Conservation (phyloP, 2,888 invertebrate species). For the Sphaerophoria taeniata region DNA sequence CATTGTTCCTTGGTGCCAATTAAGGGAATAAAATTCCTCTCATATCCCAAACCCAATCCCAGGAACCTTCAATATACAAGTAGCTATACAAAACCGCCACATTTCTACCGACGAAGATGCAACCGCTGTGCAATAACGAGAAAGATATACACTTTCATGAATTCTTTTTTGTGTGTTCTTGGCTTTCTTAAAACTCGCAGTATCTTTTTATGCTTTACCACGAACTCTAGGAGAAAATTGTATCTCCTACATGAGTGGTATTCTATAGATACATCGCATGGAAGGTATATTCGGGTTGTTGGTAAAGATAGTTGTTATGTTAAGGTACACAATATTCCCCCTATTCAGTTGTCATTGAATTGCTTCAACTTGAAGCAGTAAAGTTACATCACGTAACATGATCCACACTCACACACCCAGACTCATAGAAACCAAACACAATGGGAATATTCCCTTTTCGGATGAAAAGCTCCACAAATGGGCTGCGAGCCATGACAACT, state of each 20-base stretch:
- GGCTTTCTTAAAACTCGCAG: conserved; percentile 1
- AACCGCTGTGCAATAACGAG: conserved; percentile 18
- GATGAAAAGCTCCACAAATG: conserved; percentile 43
- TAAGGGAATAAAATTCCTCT: conserved; percentile 53
- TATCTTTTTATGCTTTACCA: neutral
- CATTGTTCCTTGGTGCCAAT: conserved; percentile 61
- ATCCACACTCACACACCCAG: conserved; percentile 11
- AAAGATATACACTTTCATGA: neutral
- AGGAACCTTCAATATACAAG: neutral
- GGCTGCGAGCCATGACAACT: conserved; percentile 60
- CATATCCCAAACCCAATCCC: neutral
- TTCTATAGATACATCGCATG: neutral
- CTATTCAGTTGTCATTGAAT: conserved; percentile 64
- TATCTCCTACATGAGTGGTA: neutral
- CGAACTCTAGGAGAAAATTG: conserved; percentile 1
- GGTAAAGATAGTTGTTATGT: neutral
- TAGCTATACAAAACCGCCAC: neutral
- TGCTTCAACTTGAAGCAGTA: conserved; percentile 29
- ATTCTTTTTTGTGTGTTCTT: neutral
- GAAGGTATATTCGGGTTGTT: neutral
- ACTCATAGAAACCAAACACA: conserved; percentile 15
- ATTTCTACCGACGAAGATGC: neutral
- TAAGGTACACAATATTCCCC: neutral
- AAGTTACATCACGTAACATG: conserved; percentile 59
- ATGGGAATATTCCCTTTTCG: conserved; percentile 31